Evolutionary conservation across 2,113 vertebrate species (phyloP).

Genomic region (Ctenomys sociabilis): DNA sequence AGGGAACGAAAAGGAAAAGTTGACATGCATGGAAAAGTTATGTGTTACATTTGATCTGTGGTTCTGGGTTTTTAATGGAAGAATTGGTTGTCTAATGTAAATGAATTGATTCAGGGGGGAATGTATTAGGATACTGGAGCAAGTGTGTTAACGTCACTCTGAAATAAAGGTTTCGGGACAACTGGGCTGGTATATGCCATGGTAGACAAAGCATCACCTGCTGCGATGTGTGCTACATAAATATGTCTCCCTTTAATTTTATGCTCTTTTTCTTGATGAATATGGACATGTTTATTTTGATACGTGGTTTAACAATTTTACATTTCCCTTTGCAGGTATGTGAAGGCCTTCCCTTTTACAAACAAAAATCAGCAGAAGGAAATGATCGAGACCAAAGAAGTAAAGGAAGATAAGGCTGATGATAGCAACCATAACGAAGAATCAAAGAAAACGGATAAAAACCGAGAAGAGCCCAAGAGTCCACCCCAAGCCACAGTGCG

Average conservation of each 20-base stretch:
- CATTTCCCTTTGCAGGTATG: slow-evolving; percentile 85
- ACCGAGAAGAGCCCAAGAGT: slow-evolving; percentile 79
- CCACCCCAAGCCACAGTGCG: slow-evolving; percentile 79
- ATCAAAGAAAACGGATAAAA: slow-evolving; percentile 82
- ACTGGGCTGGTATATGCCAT: neutral
- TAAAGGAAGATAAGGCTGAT: slow-evolving; percentile 84
- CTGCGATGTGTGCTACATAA: neutral
- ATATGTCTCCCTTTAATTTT: slow-evolving; percentile 24
- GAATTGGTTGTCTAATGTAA: neutral
- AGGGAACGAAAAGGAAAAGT: slow-evolving; percentile 35
- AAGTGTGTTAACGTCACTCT: neutral
- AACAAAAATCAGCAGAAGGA: slow-evolving; percentile 87
- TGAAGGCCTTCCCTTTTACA: slow-evolving; percentile 82
- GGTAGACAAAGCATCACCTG: neutral
- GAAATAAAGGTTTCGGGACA: neutral
- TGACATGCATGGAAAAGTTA: neutral
- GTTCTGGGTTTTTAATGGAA: neutral
- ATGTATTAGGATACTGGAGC: neutral
- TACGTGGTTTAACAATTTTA: neutral
- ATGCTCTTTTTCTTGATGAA: neutral
- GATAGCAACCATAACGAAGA: slow-evolving; percentile 82
- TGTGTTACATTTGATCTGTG: neutral
- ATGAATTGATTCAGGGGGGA: neutral
- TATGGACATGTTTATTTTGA: neutral
- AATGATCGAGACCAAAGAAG: slow-evolving; percentile 87